Evolutionary conservation across 2,888 invertebrate genomes (phyloP), one percentile per base, ranked within the genome.

Genomic region (Eumacrocentrus americanus): DNA sequence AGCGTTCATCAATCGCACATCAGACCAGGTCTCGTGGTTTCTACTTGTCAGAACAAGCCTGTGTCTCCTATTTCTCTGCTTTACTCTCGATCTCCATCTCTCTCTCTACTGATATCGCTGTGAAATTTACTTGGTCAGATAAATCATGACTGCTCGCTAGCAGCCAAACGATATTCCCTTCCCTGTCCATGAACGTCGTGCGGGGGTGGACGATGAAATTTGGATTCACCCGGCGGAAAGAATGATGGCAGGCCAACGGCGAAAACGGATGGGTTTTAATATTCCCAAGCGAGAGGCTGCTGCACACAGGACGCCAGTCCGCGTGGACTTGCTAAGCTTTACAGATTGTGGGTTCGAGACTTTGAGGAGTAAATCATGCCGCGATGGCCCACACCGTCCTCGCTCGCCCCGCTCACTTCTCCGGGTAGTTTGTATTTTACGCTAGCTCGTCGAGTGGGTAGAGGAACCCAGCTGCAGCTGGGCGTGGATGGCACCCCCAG

Each of bases 271-370:
- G 72, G 73, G 72, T 75, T 76, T 76, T 74, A 75, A 77, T 76
- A 76, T 75, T 29, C 70, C 68, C 66, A 67, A 65, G 61, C 71
- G 68, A 60, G 58, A 59, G 59, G 50, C 63, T 42, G 55, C 60
- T 61, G 16, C 16, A 14, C 18, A 42, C 62, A 60, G 51, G 47
- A 57, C 55, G 35, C 51, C 53, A 63, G 52, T 62, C 54, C 59
- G 66, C 67, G 70, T 68, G 72, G 71, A 72, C 72, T 71, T 72
- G 74, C 70, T 75, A 78, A 78, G 76, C 75, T 72, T 77, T 74
- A 74, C 72, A 78, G 78, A 79, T 79, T 75, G 76, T 73, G 69
- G 72, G 71, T 72, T 71, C 71, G 71, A 72, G 74, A 72, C 76
- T 72, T 70, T 68, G 67, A 70, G 70, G 61, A 75, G 76, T 79